Evolutionary conservation across 30 jellyfish, hydroid and myxozoan species (phyloP).

Genomic region (Hydractinia echinata): DNA sequence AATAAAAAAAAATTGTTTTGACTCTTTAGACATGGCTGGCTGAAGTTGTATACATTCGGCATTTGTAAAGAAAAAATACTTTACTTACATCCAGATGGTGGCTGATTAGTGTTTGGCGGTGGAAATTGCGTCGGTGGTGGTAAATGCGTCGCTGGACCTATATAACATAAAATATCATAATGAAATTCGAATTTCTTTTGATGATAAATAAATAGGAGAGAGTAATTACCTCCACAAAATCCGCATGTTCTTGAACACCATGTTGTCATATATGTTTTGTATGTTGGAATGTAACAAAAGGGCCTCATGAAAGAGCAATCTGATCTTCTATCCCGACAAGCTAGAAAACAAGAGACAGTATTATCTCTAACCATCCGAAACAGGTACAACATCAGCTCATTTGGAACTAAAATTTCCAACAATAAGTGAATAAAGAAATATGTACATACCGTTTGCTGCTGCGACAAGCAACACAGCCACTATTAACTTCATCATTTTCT

Average conservation of each 20-base stretch:
- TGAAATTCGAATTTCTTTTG: background rate
- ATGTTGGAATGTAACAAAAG: slow-evolving; percentile 11
- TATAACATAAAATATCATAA: background rate
- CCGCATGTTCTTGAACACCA: slow-evolving; percentile 45
- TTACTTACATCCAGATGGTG: background rate
- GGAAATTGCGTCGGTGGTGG: slow-evolving; percentile 6
- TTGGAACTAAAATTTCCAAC: too few species aligned
- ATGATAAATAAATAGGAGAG: background rate
- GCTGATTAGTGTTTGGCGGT: slow-evolving; percentile 40
- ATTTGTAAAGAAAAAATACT: background rate
- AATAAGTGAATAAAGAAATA: too few species aligned
- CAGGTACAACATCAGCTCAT: too few species aligned
- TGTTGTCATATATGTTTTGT: slow-evolving; percentile 5
- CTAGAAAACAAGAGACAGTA: background rate
- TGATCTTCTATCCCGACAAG: slow-evolving; percentile 13
- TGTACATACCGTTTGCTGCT: too few species aligned
- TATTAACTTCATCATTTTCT: too few species aligned
- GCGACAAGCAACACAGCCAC: too few species aligned
- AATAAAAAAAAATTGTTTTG: too few species aligned
- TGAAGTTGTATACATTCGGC: too few species aligned
- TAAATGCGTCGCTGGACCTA: slow-evolving; percentile 14
- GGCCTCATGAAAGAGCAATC: background rate
- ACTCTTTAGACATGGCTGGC: too few species aligned
- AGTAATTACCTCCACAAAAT: slow-evolving; percentile 25
- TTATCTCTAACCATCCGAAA: too few species aligned